A percentile compares a stretch with the other conserved stretches of the same genome.
These are phyloP conservation scores for Zaprionus vittiger DNA, from an alignment of 1,140 invertebrate genomes.

Conservation along the genomic window DNA sequence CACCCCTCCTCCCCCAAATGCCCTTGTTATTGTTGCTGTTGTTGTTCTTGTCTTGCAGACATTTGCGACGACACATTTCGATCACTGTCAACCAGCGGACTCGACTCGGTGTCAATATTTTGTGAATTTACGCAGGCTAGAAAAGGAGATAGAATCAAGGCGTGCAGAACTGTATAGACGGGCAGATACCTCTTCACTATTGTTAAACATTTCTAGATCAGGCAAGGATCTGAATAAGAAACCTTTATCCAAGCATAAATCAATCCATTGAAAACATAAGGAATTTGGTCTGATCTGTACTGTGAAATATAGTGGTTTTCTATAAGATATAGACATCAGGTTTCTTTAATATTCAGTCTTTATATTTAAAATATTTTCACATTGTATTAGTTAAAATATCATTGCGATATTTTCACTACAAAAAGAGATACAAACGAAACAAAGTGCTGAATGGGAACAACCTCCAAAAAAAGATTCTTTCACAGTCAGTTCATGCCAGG, in stretches of 20 bases:
- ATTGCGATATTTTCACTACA: not conserved
- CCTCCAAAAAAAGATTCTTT: too few relatives aligned
- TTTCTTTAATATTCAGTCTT: not conserved
- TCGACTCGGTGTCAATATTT: constrained; percentile 81
- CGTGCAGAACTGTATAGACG: not conserved
- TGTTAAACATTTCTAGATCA: not conserved
- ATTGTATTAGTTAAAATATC: rapidly evolving
- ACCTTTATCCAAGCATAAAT: too few relatives aligned
- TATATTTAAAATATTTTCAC: not conserved
- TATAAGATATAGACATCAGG: not conserved
- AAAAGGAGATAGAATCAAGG: constrained; percentile 8
- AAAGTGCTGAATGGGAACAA: not conserved
- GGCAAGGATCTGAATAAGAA: too few relatives aligned
- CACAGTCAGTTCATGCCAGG: too few relatives aligned
- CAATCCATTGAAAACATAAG: too few relatives aligned
- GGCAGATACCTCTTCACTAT: constrained; percentile 6
- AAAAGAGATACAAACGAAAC: not conserved
- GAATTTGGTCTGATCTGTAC: rapidly evolving
- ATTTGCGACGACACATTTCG: constrained; percentile 80
- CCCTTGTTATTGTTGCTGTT: constrained; percentile 25
- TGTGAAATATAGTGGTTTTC: too few relatives aligned
- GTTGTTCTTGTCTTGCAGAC: constrained; percentile 18
- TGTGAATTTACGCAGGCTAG: constrained; percentile 81
- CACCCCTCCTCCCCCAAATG: not conserved
- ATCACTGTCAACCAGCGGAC: constrained; percentile 77